Base-by-base conservation (phyloP, 2,888 invertebrate genomes). In the Chrysotoxum bicinctum region DNA sequence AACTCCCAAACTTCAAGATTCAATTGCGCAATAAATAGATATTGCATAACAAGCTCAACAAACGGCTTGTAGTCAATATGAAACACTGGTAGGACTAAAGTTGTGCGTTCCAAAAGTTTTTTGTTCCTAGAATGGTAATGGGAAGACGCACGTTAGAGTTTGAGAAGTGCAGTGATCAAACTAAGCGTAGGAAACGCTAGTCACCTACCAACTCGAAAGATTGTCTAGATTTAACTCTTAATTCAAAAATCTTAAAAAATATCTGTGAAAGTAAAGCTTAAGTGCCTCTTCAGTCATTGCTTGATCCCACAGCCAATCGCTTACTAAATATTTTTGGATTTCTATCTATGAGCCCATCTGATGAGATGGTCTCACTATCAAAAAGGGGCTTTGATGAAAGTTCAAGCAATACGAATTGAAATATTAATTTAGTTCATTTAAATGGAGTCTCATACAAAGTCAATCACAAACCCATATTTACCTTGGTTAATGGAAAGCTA, bases 301-400 rank as follows among this genome's bases (percentile, higher is more conserved):
- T n/a, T n/a, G n/a, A n/a, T n/a, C n/a, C n/a, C n/a, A n/a, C n/a
- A n/a, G n/a, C n/a, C n/a, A n/a, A n/a, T n/a, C n/a, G 50, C 48
- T 35, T 64, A 48, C 19, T 64, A 64, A 60, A 23, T 60, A 23
- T 60, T 35, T 37, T 43, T 43, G 43, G 16, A 43, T 16, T 43
- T 16, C 6, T 3, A 10, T 21, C 50, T 23, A 23, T 23, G 3
- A 50, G 21, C 12, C 50, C 43, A 43, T 66, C 35, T 66, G 66
- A 35, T 21, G 30, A 64, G 32, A 64, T 48, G 19, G 64, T 32
- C 21, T 35, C 35, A 12, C 14, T 66, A 21, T 66, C 50, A 21
- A 66, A 66, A 66, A 50, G 64, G 48, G 35, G 50, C 21, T 66
- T 66, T 35, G 35, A 50, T 16, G 50, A n/a, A 32, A 66, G 66